Evolutionary conservation across 2,888 invertebrate species (phyloP).

Genomic region (Pterobdella sp.): DNA sequence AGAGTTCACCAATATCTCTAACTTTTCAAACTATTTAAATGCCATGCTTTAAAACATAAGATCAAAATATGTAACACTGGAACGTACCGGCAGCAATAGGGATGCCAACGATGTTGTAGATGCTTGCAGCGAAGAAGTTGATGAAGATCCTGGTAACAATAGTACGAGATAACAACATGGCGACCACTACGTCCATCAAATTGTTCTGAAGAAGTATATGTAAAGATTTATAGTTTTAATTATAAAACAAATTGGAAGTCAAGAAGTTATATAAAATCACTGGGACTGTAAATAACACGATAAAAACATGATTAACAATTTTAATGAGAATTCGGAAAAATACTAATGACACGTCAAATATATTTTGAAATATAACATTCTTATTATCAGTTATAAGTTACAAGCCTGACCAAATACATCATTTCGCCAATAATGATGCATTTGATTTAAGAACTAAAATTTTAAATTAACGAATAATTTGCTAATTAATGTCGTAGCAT

Average conservation of each 20-base stretch:
- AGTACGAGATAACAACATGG: conserved; percentile 78
- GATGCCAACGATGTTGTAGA: conserved; percentile 90
- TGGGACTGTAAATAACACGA: too few relatives aligned
- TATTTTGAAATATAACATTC: too few relatives aligned
- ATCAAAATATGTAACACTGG: neutral
- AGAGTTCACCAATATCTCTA: neutral
- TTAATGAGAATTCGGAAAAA: too few relatives aligned
- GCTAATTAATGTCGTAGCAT: neutral
- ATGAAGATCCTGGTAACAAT: conserved; percentile 79
- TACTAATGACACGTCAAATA: too few relatives aligned
- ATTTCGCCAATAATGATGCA: neutral
- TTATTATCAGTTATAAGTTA: too few relatives aligned
- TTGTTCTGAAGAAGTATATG: conserved; percentile 66
- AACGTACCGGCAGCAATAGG: conserved; percentile 87
- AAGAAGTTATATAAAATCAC: too few relatives aligned
- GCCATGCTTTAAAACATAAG: neutral
- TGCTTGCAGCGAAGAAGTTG: conserved; percentile 91
- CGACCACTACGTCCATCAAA: conserved; percentile 87
- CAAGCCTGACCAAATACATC: too few relatives aligned
- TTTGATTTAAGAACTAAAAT: neutral
- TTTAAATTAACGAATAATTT: neutral
- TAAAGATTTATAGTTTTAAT: too few relatives aligned
- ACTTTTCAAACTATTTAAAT: neutral
- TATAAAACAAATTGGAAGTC: too few relatives aligned
- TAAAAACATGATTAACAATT: neutral